These are phyloP conservation scores for Protomyctophum bolini DNA, from an alignment of 2,113 vertebrate species.

Conservation along the genomic window DNA sequence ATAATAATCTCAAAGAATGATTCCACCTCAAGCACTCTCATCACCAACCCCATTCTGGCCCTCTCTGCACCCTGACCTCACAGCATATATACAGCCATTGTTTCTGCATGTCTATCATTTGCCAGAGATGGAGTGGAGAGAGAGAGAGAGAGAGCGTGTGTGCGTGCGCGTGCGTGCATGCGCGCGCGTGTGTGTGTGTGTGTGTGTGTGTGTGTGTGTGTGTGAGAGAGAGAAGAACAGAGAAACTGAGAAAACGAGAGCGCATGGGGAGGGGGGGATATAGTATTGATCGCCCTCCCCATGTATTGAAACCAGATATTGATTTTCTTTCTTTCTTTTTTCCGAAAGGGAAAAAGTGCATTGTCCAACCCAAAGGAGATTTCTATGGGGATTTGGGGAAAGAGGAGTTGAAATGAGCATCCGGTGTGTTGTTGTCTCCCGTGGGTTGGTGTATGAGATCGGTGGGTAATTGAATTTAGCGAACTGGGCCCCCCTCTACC, in stretches of 20 bases:
- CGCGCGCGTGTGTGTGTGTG: too few relatives aligned
- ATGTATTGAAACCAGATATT: slow-evolving; percentile 86
- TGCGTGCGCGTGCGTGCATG: too few relatives aligned
- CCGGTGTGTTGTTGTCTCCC: slow-evolving; percentile 74
- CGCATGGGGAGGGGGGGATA: slow-evolving; percentile 8
- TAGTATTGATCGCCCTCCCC: slow-evolving; percentile 79
- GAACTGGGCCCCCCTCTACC: slow-evolving; percentile 58
- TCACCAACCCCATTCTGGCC: slow-evolving; percentile 73
- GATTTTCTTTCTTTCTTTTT: slow-evolving; percentile 82
- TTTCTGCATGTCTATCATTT: slow-evolving; percentile 82
- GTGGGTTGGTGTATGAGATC: slow-evolving; percentile 77
- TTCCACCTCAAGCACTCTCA: slow-evolving; percentile 78
- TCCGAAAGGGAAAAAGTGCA: slow-evolving; percentile 80
- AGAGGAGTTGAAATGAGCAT: slow-evolving; percentile 82
- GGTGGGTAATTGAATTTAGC: slow-evolving; percentile 82
- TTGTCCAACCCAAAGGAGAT: slow-evolving; percentile 80
- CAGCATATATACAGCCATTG: slow-evolving; percentile 79
- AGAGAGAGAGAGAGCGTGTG: slow-evolving; percentile 42
- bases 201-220: too few relatives aligned
- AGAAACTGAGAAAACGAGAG: slow-evolving; percentile 14
- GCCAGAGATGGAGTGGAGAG: slow-evolving; percentile 62
- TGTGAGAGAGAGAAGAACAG: slow-evolving; percentile 57
- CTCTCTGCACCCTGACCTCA: slow-evolving; percentile 77
- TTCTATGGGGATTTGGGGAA: slow-evolving; percentile 82
- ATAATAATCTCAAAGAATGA: slow-evolving; percentile 43